Conservation (phyloP, 2,113 vertebrate species). For the Odocoileus hemionus region DNA sequence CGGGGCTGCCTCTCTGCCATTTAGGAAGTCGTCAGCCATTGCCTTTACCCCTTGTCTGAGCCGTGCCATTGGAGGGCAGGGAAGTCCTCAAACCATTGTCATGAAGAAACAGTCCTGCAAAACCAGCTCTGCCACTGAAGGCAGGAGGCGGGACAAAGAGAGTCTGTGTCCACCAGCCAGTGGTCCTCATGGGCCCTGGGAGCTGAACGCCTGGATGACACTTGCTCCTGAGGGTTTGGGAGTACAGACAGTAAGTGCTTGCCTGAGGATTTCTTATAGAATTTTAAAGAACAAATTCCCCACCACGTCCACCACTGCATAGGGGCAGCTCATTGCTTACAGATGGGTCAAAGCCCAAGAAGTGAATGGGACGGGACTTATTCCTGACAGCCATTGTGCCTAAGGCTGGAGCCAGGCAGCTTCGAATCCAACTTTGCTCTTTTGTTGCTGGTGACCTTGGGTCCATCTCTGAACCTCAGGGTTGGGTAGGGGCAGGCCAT, state of each 20-base stretch:
- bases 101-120: neutral
- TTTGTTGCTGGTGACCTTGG: fast-evolving
- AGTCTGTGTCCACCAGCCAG: fast-evolving
- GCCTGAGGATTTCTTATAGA: too few relatives aligned
- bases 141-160: neutral
- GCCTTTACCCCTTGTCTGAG: neutral
- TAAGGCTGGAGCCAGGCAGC: neutral
- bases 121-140: too few relatives aligned
- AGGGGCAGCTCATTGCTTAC: fast-evolving
- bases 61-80: neutral
- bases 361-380: fast-evolving
- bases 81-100: neutral
- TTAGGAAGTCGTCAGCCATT: too few relatives aligned
- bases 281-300: neutral
- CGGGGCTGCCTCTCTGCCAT: too few relatives aligned
- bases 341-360: neutral
- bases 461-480: neutral
- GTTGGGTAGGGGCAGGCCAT: neutral
- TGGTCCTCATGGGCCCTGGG: fast-evolving
- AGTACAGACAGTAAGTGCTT: neutral
- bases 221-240: neutral
- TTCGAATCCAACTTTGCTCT: neutral
- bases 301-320: fast-evolving
- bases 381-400: neutral
- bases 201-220: neutral